phyloP scores from a whole-genome alignment of 2,113 vertebrate genomes.

The Gasterosteus aculeatus region DNA sequence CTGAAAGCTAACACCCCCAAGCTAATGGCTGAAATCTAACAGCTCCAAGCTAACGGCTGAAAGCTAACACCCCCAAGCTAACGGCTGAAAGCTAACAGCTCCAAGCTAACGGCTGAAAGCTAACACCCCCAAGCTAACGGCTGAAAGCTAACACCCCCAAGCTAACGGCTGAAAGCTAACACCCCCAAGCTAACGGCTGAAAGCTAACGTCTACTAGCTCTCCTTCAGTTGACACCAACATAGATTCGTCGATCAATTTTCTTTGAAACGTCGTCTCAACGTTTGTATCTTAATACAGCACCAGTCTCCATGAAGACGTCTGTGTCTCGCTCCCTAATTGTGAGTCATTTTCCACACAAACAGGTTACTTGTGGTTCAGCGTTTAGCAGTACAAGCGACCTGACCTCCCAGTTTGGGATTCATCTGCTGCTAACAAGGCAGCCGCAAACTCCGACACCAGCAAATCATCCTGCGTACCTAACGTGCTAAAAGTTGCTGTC shows the following conservation, averaged over 20 bases:
- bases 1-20: no score
- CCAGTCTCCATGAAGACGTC: neutral
- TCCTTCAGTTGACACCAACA: neutral
- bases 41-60: no score
- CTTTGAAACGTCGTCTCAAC: neutral
- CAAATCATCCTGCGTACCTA: constrained; percentile 21
- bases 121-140: no score
- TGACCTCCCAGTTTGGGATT: constrained; percentile 28
- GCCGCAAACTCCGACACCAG: constrained; percentile 4
- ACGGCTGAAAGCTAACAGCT: no score
- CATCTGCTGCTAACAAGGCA: constrained; percentile 8
- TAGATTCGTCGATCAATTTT: no score
- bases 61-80: no score
- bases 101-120: no score
- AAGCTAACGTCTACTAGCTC: neutral
- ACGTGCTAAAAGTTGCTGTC: constrained; percentile 40
- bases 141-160: no score
- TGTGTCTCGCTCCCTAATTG: neutral
- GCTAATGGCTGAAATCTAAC: no score
- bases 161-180: no score
- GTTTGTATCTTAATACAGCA: neutral
- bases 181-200: no score
- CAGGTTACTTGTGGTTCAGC: neutral
- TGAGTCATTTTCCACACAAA: neutral
- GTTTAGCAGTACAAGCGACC: constrained; percentile 1